Evolutionary conservation across 2,113 vertebrate species (phyloP), one percentile per base, ranked within the genome.

Genomic region (Blennius ocellaris): DNA sequence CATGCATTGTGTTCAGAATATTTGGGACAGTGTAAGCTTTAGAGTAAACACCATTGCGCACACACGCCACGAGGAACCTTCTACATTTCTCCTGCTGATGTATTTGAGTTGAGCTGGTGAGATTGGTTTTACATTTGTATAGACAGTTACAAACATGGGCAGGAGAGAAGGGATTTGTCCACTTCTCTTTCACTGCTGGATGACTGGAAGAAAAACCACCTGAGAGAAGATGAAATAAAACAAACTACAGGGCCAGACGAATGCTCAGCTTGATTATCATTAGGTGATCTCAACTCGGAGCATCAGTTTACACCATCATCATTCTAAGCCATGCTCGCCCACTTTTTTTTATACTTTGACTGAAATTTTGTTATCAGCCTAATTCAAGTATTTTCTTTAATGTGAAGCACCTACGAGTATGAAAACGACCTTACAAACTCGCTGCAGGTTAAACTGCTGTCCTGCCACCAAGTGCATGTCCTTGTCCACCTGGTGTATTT

Each of bases 161-260:
- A 57, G n/a, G 12, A 53, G 5, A 39, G 16, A 73, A 14, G 11
- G 36, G 48, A 45, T 56, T 72, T 44, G 36, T 55, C 43, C 30
- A 11, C 40, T 56, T 48, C 21, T 30, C 58, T 48, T 69, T 59
- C 56, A 60, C 64, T 65, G 67, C 54, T 69, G 50, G 21, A 74
- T 69, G 75, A 84, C 44, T 21, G 36, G 38, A 63, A 59, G 47
- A 67, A 41, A 30, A 82, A 71, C 60, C 78, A 81, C 80, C 76
- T 88, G 84, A 84, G 71, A 84, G 69, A 68, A 58, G 58, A 82
- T 63, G 62, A 86, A 66, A 84, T 65, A 78, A 79, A 56, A 56
- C 11, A n/a, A 40, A 67, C 36, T 69, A 45, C 8, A 61, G 8
- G n/a, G 45, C 62, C 53, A 38, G 39, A 72, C 44, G 43, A 52